Percentiles rank a stretch among this genome's conserved stretches.
Conservation (phyloP, 2,888 invertebrate species). For the Siphonodentalium dalli region DNA sequence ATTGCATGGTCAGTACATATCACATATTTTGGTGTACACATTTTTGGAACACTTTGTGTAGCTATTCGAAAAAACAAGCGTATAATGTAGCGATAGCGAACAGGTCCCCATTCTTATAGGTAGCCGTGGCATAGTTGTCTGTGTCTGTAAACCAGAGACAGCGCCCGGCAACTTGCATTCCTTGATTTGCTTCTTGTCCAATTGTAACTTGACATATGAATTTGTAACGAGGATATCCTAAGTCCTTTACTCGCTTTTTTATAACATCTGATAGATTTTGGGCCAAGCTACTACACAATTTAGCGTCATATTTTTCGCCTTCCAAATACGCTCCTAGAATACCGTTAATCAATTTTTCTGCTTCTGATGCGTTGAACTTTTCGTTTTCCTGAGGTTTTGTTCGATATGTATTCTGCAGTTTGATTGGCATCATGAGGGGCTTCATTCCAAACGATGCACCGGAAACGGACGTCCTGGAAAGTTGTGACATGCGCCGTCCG, state of each 20-base stretch:
- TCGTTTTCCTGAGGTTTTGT: constrained; percentile 41
- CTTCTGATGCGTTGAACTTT: constrained; percentile 42
- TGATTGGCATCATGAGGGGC: constrained; percentile 35
- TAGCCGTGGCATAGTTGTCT: constrained; percentile 51
- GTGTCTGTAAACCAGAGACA: constrained; percentile 54
- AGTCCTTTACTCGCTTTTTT: constrained; percentile 51
- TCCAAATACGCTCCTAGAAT: constrained; percentile 48
- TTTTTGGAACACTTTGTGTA: not conserved
- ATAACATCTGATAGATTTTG: constrained; percentile 54
- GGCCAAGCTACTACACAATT: constrained; percentile 44
- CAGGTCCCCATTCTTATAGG: constrained; percentile 44
- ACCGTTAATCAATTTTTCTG: constrained; percentile 40
- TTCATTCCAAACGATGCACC: constrained; percentile 41
- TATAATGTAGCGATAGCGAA: constrained; percentile 54
- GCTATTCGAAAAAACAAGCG: constrained; percentile 54
- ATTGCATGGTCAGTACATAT: too few relatives aligned
- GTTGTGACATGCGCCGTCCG: constrained; percentile 45
- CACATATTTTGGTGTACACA: not conserved
- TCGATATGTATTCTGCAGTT: constrained; percentile 52
- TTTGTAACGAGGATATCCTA: constrained; percentile 53
- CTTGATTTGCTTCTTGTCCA: constrained; percentile 51
- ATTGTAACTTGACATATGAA: constrained; percentile 51
- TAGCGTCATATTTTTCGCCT: constrained; percentile 52
- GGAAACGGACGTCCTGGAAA: constrained; percentile 46
- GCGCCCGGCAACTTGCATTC: constrained; percentile 45